Evolutionary conservation across 2,113 vertebrate genomes (phyloP).

Genomic region (Pitta sordida): DNA sequence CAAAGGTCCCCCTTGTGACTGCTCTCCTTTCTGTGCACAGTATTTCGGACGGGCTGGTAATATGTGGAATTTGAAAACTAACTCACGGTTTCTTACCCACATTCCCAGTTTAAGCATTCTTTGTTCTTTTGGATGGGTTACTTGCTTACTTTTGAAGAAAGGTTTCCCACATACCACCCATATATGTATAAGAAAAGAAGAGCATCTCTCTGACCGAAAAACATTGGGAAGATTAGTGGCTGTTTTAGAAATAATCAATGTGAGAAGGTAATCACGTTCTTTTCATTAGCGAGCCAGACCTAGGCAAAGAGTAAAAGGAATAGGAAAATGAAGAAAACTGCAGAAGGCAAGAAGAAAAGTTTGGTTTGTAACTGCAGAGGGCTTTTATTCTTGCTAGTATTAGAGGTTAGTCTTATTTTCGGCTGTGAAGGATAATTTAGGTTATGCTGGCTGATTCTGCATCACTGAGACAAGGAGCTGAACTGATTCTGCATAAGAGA

Average conservation of each 20-base stretch:
- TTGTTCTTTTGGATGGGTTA: neutral
- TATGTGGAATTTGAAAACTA: neutral
- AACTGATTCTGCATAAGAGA: neutral
- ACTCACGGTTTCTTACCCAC: neutral
- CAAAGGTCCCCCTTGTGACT: neutral
- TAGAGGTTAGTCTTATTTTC: neutral
- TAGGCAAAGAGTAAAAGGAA: neutral
- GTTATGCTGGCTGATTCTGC: neutral
- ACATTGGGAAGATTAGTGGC: neutral
- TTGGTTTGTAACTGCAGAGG: neutral
- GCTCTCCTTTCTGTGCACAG: neutral
- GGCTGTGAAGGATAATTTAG: neutral
- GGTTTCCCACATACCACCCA: neutral
- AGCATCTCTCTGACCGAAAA: neutral
- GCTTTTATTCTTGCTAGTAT: constrained; percentile 6
- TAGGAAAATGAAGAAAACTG: neutral
- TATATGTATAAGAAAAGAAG: neutral
- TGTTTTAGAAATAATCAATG: neutral
- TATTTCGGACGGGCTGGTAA: neutral
- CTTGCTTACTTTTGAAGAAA: neutral
- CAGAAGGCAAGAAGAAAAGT: neutral
- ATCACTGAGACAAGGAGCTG: constrained; percentile 3
- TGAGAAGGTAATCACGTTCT: neutral
- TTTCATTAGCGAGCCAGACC: constrained; percentile 4
- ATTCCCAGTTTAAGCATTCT: neutral